These are phyloP conservation scores for Kryptolebias marmoratus DNA, from an alignment of 2,113 vertebrate genomes.

Conservation along the genomic window DNA sequence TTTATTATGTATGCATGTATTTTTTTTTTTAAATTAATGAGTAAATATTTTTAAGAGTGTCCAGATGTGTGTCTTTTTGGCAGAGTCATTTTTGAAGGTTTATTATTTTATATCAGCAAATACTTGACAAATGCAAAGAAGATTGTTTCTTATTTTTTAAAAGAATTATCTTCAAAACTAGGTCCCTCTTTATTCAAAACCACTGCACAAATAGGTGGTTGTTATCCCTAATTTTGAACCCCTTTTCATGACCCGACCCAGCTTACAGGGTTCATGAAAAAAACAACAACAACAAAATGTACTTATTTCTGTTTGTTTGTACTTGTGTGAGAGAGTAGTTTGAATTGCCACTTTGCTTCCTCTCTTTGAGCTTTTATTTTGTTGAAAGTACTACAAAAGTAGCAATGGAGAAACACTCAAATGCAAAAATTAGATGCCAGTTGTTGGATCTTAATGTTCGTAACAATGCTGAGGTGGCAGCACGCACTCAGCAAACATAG, in stretches of 20 bases:
- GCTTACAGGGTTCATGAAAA: neutral
- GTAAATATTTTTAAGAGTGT: neutral
- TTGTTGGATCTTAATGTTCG: conserved; percentile 39
- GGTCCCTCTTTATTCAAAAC: conserved; percentile 1
- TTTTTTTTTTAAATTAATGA: neutral
- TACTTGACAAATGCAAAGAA: neutral
- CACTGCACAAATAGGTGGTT: neutral
- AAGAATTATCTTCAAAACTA: neutral
- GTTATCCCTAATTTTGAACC: neutral
- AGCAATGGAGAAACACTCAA: conserved; percentile 18
- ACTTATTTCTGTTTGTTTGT: conserved; percentile 36
- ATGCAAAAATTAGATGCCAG: conserved; percentile 31
- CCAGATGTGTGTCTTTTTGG: neutral
- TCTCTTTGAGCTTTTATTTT: conserved; percentile 23
- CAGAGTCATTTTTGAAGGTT: neutral
- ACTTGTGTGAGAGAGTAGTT: conserved; percentile 22
- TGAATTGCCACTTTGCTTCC: conserved; percentile 30
- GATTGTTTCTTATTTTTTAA: neutral
- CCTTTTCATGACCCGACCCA: neutral
- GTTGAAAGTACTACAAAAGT: conserved; percentile 27
- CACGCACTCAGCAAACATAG: conserved; percentile 3
- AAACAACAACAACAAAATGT: neutral
- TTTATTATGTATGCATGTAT: too few species aligned
- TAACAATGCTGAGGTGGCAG: conserved; percentile 27
- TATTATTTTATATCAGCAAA: neutral